A percentile compares a stretch with the other conserved stretches of the same genome.
These are phyloP conservation scores for Nysson spinosus DNA, from an alignment of 2,888 invertebrate species.

Conservation along the genomic window DNA sequence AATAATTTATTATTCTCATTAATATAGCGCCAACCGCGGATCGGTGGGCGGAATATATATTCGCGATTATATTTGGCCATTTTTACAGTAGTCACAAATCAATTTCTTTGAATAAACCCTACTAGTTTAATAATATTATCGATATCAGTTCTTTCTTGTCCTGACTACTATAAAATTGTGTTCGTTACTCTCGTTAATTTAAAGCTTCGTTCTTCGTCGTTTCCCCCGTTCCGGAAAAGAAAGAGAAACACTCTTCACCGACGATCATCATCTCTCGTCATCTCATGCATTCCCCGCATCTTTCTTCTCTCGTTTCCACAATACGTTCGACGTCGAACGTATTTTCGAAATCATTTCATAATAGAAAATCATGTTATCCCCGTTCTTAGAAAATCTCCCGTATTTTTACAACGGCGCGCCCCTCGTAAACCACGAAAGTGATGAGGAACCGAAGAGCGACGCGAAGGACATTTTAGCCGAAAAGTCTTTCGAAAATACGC, in stretches of 20 bases:
- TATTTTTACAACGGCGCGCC: not conserved
- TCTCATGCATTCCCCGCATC: constrained; percentile 9
- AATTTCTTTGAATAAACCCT: constrained; percentile 71
- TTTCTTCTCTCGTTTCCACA: constrained; percentile 35
- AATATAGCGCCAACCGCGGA: constrained; percentile 73
- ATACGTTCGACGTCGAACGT: constrained; percentile 48
- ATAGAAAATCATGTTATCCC: not conserved
- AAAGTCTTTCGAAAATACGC: constrained; percentile 53
- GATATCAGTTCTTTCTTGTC: constrained; percentile 79
- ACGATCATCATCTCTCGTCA: constrained; percentile 32
- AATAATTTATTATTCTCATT: constrained; percentile 78
- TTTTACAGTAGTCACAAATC: constrained; percentile 77
- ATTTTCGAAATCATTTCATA: constrained; percentile 47
- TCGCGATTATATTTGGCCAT: constrained; percentile 75
- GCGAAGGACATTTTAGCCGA: no score
- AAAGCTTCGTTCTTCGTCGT: constrained; percentile 75
- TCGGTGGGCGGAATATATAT: constrained; percentile 63
- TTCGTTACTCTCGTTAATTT: constrained; percentile 74
- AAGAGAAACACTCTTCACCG: constrained; percentile 24
- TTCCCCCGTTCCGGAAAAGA: constrained; percentile 42
- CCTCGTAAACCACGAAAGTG: not conserved
- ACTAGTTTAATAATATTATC: constrained; percentile 78
- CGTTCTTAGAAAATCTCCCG: no score
- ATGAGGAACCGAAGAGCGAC: no score
- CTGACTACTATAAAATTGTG: constrained; percentile 77